These are phyloP conservation scores for Hylaeus volcanicus DNA, from an alignment of 1,140 invertebrate genomes.

Conservation along the genomic window DNA sequence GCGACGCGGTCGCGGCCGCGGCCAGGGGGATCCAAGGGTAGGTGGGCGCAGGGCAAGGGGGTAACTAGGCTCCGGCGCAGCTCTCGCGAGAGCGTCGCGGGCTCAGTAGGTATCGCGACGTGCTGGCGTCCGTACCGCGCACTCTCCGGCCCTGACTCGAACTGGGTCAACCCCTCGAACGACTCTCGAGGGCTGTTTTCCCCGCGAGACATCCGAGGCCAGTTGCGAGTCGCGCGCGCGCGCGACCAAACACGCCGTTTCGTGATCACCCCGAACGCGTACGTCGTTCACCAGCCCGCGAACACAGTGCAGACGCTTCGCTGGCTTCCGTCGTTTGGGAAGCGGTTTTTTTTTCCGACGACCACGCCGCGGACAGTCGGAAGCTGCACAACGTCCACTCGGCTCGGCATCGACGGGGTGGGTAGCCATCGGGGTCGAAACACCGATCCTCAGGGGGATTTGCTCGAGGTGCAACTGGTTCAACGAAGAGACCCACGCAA, in stretches of 20 bases:
- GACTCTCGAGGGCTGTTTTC: constrained; percentile 34
- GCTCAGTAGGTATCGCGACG: constrained; percentile 72
- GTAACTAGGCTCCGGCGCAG: constrained; percentile 46
- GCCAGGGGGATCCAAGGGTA: neutral
- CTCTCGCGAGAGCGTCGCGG: constrained; percentile 46
- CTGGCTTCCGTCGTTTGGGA: too few relatives aligned
- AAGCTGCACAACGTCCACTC: too few relatives aligned
- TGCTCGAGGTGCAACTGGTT: too few relatives aligned
- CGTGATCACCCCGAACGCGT: neutral
- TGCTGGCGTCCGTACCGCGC: constrained; percentile 71
- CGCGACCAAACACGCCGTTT: constrained; percentile 33
- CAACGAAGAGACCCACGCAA: too few relatives aligned
- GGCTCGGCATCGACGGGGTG: too few relatives aligned
- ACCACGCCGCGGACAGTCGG: too few relatives aligned
- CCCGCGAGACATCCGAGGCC: constrained; percentile 47
- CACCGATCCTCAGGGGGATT: too few relatives aligned
- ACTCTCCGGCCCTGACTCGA: constrained; percentile 65
- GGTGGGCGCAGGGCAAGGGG: neutral
- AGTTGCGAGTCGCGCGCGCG: constrained; percentile 47
- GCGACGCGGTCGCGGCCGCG: too few relatives aligned
- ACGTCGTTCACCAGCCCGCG: too few relatives aligned
- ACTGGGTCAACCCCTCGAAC: constrained; percentile 63
- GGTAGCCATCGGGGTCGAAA: too few relatives aligned
- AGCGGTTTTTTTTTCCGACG: too few relatives aligned
- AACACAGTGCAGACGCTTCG: neutral